Base-by-base conservation (phyloP, 2,113 vertebrate species). In the Casuarius casuarius region DNA sequence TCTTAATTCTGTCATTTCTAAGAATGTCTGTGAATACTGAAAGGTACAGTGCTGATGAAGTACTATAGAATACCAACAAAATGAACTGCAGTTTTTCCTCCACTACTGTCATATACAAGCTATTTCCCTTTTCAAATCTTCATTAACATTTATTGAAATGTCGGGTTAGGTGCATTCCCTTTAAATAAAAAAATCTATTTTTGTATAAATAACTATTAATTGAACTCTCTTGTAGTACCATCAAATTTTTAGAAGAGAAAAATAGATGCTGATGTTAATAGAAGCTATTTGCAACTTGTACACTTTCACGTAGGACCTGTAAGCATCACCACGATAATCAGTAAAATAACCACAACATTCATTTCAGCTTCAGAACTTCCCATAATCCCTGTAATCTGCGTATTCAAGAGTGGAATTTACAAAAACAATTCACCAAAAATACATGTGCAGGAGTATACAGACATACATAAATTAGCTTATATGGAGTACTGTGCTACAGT, bases 351-450 rank as follows among this genome's bases (percentile, higher is more conserved):
- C 10, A 25, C 25, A 84, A 73, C 3, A 31, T 33, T 48, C 2
- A 48, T 7, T 22, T 46, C 16, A 65, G 44, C 25, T 38, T 75
- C 67, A 61, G 22, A 90, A 62, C 12, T 42, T 70, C n/a, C 25
- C 65, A 51, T 2, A 76, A 63, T 0, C 3, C 10, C 25, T 1
- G 8, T 2, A 12, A 83, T 23, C 4, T 9, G 14, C 76, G 7
- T 58, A 65, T 38, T 79, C 62, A 62, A 68, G 76, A 88, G 40
- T 4, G 4, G 1, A 13, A 66, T 58, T 86, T 90, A 89, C 49
- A 42, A 67, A 94, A 31, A 16, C 12, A 80, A 31, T 54, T 84
- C 5, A 74, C 3, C 2, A 52, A 88, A 93, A 88, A 23, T 7
- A 85, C 0, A 4, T 29, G 48, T 23, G 62, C 2, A 2, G 77